Evolutionary conservation across 2,888 invertebrate genomes (phyloP), one percentile per base, ranked within the genome.

Genomic region (Rhagonycha lutea): DNA sequence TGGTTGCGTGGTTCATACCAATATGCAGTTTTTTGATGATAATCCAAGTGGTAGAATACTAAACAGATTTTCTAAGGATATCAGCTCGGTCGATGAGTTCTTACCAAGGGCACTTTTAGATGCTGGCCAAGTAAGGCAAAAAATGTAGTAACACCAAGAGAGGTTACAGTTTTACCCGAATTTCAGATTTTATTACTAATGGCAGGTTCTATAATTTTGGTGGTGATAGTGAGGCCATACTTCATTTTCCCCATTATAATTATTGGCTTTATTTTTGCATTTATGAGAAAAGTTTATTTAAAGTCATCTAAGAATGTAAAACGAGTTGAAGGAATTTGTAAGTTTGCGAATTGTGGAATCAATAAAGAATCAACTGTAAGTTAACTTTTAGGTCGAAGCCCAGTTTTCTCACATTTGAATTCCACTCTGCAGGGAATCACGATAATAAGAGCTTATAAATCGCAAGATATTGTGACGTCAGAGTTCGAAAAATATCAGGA

Each of bases 41-140:
- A 97, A 96, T 86, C 95, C 96, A 3, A 92, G 93, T 81, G 94
- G 94, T 32, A 90, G 94, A 70, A 94, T 97, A 79, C 89, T 97
- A 65, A 94, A 94, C 79, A 82, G 96, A 79, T 96, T 96, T 83
- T 93, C 96, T 0, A 96, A 96, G 85, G 96, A 96, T 83, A 91
- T 95, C 83, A 95, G 95, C 1, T 91, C 93, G 0, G 91, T 95
- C 84, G 95, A 95, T 82, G 95, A 95, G 82, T 86, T 93, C 26
- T 85, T 95, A 10, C 94, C 94, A 0, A 91, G 92, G 78, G 91
- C 91, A 26, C 87, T 91, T 68, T 85, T 94, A 68, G 93, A 94
- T 83, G 90, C 92, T 0, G 85, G 90, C 23, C 92, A 92, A 84
- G 85, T 85, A 78, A 81, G n/a, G 7, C 7, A 47, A 7, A 65